Evolutionary conservation across 2,113 vertebrate species (phyloP).

Genomic region (Numida meleagris): DNA sequence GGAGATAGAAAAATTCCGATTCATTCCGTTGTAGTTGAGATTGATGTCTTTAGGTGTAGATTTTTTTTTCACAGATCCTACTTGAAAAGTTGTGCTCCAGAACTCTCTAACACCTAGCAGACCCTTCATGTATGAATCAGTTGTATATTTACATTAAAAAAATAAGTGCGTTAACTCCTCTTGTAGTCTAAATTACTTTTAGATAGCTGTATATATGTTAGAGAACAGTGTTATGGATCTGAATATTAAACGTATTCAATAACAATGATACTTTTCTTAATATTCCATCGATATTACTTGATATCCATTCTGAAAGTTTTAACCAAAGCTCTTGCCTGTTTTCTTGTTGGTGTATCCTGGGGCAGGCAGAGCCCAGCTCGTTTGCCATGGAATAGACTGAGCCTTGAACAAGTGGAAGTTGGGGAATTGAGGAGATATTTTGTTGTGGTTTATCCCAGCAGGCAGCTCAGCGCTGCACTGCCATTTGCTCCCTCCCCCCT

Average conservation of each 20-base stretch:
- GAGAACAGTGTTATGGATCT: neutral
- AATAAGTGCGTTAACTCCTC: neutral
- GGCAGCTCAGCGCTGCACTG: neutral
- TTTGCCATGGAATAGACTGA: neutral
- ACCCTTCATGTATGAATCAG: neutral
- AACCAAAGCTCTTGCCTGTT: neutral
- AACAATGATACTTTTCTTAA: neutral
- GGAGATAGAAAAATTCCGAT: neutral
- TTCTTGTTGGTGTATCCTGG: neutral
- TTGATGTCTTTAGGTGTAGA: neutral
- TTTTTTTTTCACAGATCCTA: neutral
- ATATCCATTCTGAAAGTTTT: neutral
- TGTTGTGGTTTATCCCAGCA: neutral
- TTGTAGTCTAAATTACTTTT: neutral
- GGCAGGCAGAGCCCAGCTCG: neutral
- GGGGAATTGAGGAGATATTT: neutral
- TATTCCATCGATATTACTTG: neutral
- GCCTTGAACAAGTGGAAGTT: neutral
- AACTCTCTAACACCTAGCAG: rapidly evolving
- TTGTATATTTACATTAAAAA: neutral
- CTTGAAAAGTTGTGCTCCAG: neutral
- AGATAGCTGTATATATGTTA: neutral
- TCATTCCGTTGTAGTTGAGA: neutral
- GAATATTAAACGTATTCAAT: neutral
- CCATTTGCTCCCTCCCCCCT: neutral